Conservation (phyloP, 2,888 invertebrate species). For the Tiphia femorata region DNA sequence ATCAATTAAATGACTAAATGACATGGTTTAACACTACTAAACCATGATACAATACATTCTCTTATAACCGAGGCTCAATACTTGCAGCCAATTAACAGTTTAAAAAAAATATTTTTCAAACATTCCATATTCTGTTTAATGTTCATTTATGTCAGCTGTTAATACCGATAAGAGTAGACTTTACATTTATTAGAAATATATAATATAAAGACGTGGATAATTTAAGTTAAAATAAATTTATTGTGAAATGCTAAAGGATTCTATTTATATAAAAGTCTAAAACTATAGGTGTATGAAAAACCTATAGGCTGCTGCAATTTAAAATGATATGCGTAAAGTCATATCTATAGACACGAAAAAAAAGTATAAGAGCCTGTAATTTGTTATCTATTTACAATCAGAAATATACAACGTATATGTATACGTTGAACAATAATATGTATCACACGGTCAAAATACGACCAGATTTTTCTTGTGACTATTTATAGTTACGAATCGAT, state of each 20-base stretch:
- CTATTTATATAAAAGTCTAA: not conserved
- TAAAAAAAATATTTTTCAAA: conserved; percentile 3
- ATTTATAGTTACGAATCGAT: conserved; percentile 28
- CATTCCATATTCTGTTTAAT: not conserved
- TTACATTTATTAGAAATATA: conserved; percentile 25
- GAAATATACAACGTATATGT: conserved; percentile 46
- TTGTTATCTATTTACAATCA: conserved; percentile 55
- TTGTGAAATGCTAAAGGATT: no score
- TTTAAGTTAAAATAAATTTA: conserved; percentile 3
- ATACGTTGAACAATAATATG: conserved; percentile 39
- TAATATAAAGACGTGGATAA: conserved; percentile 17
- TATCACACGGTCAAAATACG: conserved; percentile 40
- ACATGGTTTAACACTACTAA: conserved; percentile 8
- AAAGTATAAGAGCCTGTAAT: conserved; percentile 48
- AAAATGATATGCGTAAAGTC: conserved; percentile 21
- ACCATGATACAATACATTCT: conserved; percentile 1
- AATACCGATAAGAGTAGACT: no score
- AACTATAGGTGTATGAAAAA: conserved; percentile 6
- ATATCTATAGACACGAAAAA: conserved; percentile 33
- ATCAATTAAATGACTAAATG: conserved; percentile 30
- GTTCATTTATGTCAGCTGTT: not conserved
- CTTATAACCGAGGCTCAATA: conserved; percentile 12
- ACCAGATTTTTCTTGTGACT: conserved; percentile 22
- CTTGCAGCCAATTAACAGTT: conserved; percentile 21
- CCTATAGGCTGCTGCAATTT: conserved; percentile 26